A percentile compares a stretch with the other conserved stretches of the same genome.
Conservation (phyloP, 2,797 vertebrate genomes). For the Serranus cabrilla region DNA sequence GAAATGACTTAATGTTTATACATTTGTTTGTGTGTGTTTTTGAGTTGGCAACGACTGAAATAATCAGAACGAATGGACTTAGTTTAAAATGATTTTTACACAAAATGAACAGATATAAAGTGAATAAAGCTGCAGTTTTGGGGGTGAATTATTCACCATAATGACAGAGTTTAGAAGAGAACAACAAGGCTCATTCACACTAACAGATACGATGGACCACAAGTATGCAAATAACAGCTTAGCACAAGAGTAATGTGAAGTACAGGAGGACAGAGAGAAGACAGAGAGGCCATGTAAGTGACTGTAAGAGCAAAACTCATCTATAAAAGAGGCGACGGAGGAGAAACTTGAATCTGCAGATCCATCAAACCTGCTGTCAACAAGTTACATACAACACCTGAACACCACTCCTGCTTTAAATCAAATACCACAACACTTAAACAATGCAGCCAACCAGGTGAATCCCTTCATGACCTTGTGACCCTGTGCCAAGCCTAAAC, state of each 20-base stretch:
- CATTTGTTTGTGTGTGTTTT: too few species aligned
- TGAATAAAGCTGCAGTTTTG: background rate
- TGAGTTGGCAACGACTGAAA: too few species aligned
- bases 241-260: background rate
- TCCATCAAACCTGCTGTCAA: background rate
- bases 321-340: background rate
- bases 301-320: background rate
- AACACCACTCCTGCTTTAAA: background rate
- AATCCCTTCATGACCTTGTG: conserved; percentile 1
- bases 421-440: background rate
- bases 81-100: background rate
- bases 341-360: background rate
- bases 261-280: background rate
- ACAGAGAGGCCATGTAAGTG: background rate
- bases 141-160: background rate
- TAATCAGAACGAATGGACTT: background rate
- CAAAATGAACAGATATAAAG: background rate
- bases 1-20: too few species aligned
- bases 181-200: background rate
- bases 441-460: background rate
- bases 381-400: background rate
- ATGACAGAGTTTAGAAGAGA: background rate
- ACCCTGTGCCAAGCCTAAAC: background rate
- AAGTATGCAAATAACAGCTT: conserved; percentile 13
- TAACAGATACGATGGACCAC: background rate